These are phyloP conservation scores for Diabrotica undecimpunctata DNA, from an alignment of 1,140 invertebrate species.

Conservation along the genomic window DNA sequence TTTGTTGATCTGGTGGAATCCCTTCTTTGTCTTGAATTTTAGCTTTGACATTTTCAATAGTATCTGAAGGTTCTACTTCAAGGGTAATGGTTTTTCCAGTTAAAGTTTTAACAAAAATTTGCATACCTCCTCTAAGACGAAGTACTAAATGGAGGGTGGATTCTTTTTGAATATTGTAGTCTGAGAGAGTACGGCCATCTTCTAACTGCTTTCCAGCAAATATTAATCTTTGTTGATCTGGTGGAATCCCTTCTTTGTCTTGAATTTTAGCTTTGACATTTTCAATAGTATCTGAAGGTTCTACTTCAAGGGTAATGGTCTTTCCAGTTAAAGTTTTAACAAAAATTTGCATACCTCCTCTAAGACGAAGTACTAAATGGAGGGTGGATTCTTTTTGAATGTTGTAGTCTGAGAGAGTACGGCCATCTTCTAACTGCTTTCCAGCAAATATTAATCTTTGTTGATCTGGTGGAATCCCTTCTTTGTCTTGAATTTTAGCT, in stretches of 20 bases:
- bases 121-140: conserved; percentile 61
- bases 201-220: conserved; percentile 68
- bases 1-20: conserved; percentile 68
- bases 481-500: conserved; percentile 62
- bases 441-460: conserved; percentile 67
- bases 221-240: conserved; percentile 60
- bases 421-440: conserved; percentile 75
- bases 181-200: conserved; percentile 58
- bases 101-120: conserved; percentile 67
- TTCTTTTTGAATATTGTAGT: conserved; percentile 72
- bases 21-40: conserved; percentile 73
- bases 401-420: conserved; percentile 72
- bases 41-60: conserved; percentile 74
- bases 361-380: conserved; percentile 69
- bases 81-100: conserved; percentile 78
- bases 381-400: conserved; percentile 71
- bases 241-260: conserved; percentile 64
- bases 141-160: conserved; percentile 67
- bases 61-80: conserved; percentile 72
- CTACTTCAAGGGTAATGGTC: conserved; percentile 71
- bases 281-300: conserved; percentile 70
- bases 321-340: conserved; percentile 72
- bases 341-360: conserved; percentile 62
- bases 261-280: conserved; percentile 77
- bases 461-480: conserved; percentile 60